phyloP scores from a whole-genome alignment of 2,888 invertebrate genomes.

The Petrolisthes cinctipes region DNA sequence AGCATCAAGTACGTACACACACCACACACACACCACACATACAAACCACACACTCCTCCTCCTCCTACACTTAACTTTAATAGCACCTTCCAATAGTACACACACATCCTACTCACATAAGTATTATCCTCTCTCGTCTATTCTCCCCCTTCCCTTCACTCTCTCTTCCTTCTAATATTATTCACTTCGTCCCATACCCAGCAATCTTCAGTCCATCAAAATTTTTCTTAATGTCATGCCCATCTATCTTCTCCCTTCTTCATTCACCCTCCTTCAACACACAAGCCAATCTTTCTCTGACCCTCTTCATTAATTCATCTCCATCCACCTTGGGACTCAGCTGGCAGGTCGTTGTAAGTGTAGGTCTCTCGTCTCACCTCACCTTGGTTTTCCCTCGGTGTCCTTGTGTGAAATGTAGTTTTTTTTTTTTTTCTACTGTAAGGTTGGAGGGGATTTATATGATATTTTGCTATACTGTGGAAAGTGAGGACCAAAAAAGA shows the following conservation, averaged over 20 bases:
- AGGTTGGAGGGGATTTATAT: no score
- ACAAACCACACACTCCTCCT: background rate
- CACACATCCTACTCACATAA: background rate
- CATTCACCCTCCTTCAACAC: background rate
- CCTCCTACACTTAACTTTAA: background rate
- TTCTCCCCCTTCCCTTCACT: background rate
- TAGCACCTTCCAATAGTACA: background rate
- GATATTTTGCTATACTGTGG: no score
- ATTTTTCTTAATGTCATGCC: background rate
- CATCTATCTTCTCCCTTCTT: background rate
- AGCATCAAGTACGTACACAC: background rate
- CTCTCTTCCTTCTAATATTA: background rate
- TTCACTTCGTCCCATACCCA: background rate
- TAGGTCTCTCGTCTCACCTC: no score
- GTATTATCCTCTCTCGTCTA: background rate
- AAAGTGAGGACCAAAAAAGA: no score
- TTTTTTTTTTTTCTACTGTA: no score
- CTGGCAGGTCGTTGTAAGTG: no score
- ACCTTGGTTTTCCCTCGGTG: no score
- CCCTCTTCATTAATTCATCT: no score
- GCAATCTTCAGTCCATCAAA: background rate
- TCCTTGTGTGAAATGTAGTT: no score
- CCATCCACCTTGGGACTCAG: no score
- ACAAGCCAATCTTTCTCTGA: no score
- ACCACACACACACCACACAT: conserved; percentile 17